A percentile compares a stretch with the other conserved stretches of the same genome.
Evolutionary conservation across 2,888 invertebrate genomes (phyloP).

Genomic region (Meiosimyza platycephala): DNA sequence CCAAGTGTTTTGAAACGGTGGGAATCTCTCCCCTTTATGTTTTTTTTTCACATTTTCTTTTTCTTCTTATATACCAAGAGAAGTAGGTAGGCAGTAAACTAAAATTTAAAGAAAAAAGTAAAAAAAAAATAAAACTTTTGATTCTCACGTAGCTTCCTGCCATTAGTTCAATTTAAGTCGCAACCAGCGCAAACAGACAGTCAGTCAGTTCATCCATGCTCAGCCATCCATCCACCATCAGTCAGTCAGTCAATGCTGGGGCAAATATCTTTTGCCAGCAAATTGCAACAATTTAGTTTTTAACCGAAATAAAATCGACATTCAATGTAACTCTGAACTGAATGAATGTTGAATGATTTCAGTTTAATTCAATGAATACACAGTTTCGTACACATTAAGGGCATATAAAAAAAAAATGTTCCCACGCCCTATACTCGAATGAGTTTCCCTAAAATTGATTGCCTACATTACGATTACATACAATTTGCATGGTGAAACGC

Average conservation of each 20-base stretch:
- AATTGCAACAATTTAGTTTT: slow-evolving; percentile 35
- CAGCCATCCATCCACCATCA: no score
- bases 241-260: not conserved
- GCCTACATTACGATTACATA: not conserved
- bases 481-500: not conserved
- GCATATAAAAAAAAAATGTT: slow-evolving; percentile 14
- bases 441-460: slow-evolving; percentile 7
- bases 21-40: no score
- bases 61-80: no score
- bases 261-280: slow-evolving; percentile 21
- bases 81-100: no score
- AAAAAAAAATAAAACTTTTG: slow-evolving; percentile 12
- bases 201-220: no score
- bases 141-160: slow-evolving; percentile 31
- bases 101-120: not conserved
- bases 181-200: slow-evolving; percentile 1
- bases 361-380: slow-evolving; percentile 4
- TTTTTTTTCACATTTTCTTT: no score
- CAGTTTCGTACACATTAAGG: not conserved
- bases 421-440: slow-evolving; percentile 22
- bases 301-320: slow-evolving; percentile 30
- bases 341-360: slow-evolving; percentile 4
- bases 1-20: no score
- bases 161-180: slow-evolving; percentile 34
- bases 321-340: slow-evolving; percentile 23